Evolutionary conservation across 1,140 invertebrate species (phyloP), one percentile per base, ranked within the genome.

Genomic region (Drosophila nebulosa): DNA sequence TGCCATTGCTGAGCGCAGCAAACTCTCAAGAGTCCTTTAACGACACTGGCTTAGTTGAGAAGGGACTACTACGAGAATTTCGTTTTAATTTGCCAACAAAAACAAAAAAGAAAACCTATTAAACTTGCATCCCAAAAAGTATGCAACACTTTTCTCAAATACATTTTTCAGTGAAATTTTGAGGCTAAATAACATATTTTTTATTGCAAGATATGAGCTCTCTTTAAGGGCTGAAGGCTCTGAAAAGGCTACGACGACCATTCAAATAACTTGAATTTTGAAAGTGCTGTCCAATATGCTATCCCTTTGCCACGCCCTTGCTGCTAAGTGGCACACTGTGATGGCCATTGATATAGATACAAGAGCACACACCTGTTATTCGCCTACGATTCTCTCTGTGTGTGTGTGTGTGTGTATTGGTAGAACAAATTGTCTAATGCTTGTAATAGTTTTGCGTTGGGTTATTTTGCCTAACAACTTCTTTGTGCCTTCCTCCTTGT

Each of bases 11-110:
- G 70, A 68, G 74, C 51, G 64, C 62, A 76, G 63, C 27, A 53
- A 83, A 86, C 75, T 88, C 77, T 83, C 83, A 71, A 88, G 83
- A 75, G 83, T 57, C 83, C 83, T 75, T 88, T 88, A 69, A 79
- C 1, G 69, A 46, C 42, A 61, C 21, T 64, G 39, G 39, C 16
- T 6, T 46, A 46, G 18, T 46, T 46, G 0, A 12, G 10, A 32
- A 10, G 30, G 30, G 30, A 10, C 9, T 10, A 3, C 9, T 32
- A 32, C 30, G 2, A 32, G 0, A 32, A 10, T 24, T 24, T 24
- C 4, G n/a, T n/a, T n/a, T n/a, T n/a, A n/a, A n/a, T n/a, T n/a
- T n/a, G n/a, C n/a, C n/a, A n/a, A 9, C 3, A 3, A 9, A 10
- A 46, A 0, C 39, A 3, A 46, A 46, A 46, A 46, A 18, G 16